These are phyloP conservation scores for Phortica okadai DNA, from an alignment of 2,888 invertebrate species.

Conservation along the genomic window DNA sequence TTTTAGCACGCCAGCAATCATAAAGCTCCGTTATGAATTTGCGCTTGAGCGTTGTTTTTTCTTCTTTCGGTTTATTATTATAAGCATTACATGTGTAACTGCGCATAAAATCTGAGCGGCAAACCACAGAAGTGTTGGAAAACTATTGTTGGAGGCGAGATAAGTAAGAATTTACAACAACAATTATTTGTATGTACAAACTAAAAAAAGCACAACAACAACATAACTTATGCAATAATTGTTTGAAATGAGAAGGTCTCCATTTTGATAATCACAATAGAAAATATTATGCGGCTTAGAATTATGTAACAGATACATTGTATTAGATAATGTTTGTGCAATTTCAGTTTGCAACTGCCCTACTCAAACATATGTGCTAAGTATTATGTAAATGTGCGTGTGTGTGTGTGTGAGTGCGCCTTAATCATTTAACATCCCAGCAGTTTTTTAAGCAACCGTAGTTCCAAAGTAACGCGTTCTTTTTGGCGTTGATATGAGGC, in stretches of 20 bases:
- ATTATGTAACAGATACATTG: too few relatives aligned
- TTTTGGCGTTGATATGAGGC: too few relatives aligned
- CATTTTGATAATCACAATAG: too few relatives aligned
- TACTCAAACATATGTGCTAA: too few relatives aligned
- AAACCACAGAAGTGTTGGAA: constrained; percentile 12
- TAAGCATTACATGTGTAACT: constrained; percentile 21
- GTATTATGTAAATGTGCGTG: not conserved
- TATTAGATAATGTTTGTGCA: not conserved
- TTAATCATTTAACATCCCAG: constrained; percentile 38
- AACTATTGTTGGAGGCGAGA: constrained; percentile 15
- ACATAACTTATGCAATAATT: too few relatives aligned
- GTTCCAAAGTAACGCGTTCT: too few relatives aligned
- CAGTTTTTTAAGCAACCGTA: too few relatives aligned
- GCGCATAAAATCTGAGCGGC: constrained; percentile 21
- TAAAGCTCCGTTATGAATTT: not conserved
- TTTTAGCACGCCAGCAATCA: not conserved
- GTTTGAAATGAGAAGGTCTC: too few relatives aligned
- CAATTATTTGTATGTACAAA: too few relatives aligned
- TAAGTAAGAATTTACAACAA: not conserved
- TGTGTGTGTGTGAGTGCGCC: constrained; percentile 37
- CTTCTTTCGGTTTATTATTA: not conserved
- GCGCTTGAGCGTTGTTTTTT: not conserved
- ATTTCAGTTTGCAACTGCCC: not conserved
- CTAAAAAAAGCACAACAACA: too few relatives aligned
- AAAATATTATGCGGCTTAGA: too few relatives aligned